Conservation (phyloP, 2,113 vertebrate species). For the Xerus inauris region DNA sequence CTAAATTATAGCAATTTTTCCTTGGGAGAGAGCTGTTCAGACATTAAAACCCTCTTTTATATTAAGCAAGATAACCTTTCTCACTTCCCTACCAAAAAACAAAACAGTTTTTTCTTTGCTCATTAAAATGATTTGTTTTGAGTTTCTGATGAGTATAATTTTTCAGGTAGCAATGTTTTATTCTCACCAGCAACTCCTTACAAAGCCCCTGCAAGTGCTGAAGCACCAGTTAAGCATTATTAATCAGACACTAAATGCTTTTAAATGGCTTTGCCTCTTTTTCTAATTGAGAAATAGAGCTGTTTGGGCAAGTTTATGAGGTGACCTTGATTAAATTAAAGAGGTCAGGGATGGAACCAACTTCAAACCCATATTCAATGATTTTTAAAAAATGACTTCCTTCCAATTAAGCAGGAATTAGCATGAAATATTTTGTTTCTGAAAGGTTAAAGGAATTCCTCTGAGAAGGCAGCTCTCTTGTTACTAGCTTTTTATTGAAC, state of each 20-base stretch:
- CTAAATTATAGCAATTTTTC: conserved; percentile 53
- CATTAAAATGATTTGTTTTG: conserved; percentile 71
- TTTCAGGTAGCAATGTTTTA: conserved; percentile 71
- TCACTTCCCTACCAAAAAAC: not conserved
- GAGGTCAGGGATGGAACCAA: conserved; percentile 61
- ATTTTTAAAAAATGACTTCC: conserved; percentile 73
- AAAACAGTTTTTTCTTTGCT: conserved; percentile 49
- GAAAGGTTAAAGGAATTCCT: conserved; percentile 69
- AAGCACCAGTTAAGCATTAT: conserved; percentile 72
- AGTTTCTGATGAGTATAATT: conserved; percentile 72
- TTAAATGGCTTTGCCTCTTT: conserved; percentile 62
- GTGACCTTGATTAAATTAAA: conserved; percentile 77
- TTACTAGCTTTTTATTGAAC: conserved; percentile 64
- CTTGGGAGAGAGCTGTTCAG: conserved; percentile 22
- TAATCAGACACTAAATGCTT: conserved; percentile 77
- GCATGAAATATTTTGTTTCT: conserved; percentile 75
- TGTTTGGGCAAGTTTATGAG: conserved; percentile 75
- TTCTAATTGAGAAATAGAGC: conserved; percentile 79
- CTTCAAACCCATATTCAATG: conserved; percentile 66
- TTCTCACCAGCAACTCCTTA: conserved; percentile 58
- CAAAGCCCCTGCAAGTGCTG: conserved; percentile 55
- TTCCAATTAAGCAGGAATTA: conserved; percentile 74
- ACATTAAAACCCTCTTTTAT: conserved; percentile 49
- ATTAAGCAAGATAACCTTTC: conserved; percentile 27
- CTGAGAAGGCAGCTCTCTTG: conserved; percentile 31